These are phyloP conservation scores for Drosophila repleta DNA, from an alignment of 1,140 invertebrate genomes.

Conservation along the genomic window DNA sequence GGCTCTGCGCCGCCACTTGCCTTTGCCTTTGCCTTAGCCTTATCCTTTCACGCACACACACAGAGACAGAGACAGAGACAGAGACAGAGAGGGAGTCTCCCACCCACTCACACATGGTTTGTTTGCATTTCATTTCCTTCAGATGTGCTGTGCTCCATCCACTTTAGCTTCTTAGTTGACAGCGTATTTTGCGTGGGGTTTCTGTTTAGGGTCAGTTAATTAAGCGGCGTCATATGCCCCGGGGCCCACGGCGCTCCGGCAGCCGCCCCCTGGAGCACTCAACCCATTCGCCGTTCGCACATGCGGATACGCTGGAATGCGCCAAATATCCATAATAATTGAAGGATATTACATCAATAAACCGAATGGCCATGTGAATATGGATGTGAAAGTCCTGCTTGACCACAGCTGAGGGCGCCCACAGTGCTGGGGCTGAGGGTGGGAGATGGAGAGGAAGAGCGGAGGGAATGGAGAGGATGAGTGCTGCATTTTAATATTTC, in stretches of 20 bases:
- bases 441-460: not conserved
- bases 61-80: not conserved
- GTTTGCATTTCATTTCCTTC: constrained; percentile 83
- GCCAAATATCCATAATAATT: constrained; percentile 83
- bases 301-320: constrained; percentile 63
- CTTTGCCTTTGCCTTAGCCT: constrained; percentile 21
- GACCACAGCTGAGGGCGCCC: constrained; percentile 8
- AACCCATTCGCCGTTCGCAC: constrained; percentile 43
- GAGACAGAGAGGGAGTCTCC: not conserved
- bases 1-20: constrained; percentile 21
- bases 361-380: constrained; percentile 33
- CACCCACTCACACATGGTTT: constrained; percentile 51
- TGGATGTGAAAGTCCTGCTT: constrained; percentile 13
- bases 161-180: constrained; percentile 39
- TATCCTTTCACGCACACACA: constrained; percentile 59
- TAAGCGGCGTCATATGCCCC: constrained; percentile 54
- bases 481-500: constrained; percentile 80
- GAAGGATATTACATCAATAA: constrained; percentile 83
- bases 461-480: constrained; percentile 26
- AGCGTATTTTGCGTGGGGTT: constrained; percentile 48
- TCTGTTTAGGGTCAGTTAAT: constrained; percentile 68
- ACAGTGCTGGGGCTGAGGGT: not conserved
- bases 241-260: not conserved
- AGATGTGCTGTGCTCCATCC: constrained; percentile 38
- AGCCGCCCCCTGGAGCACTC: constrained; percentile 20